Conservation (phyloP, 2,888 invertebrate genomes). For the Brachyptera putata region DNA sequence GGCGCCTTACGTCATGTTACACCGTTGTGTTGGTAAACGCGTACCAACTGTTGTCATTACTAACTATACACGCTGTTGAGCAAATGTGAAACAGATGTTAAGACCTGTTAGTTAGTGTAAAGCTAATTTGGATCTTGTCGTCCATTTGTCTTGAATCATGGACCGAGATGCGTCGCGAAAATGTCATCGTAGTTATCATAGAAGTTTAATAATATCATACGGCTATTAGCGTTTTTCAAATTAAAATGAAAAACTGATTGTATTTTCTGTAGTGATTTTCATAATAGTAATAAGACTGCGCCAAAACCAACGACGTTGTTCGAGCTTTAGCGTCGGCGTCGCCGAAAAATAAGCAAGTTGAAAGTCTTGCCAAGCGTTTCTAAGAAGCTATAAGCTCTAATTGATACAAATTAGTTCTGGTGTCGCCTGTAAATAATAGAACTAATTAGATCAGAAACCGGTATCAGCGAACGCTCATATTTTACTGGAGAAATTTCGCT, state of each 20-base stretch:
- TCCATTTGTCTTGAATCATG: too few relatives aligned
- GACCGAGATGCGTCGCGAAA: too few relatives aligned
- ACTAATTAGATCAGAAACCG: slow-evolving; percentile 42
- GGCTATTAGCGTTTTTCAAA: background rate
- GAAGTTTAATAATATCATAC: slow-evolving; percentile 1
- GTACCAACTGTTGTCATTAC: slow-evolving; percentile 9
- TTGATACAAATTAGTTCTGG: slow-evolving; percentile 45
- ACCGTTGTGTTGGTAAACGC: background rate
- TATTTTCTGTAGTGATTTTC: slow-evolving; percentile 9
- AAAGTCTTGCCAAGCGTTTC: slow-evolving; percentile 27
- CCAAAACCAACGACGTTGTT: slow-evolving; percentile 4
- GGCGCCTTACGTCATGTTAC: background rate
- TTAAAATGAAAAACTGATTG: background rate
- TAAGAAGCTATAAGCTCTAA: slow-evolving; percentile 36
- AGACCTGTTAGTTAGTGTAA: too few relatives aligned
- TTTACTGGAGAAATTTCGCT: slow-evolving; percentile 28
- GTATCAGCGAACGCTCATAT: slow-evolving; percentile 27
- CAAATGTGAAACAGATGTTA: slow-evolving; percentile 3
- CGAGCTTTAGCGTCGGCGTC: background rate
- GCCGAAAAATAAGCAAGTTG: slow-evolving; percentile 16
- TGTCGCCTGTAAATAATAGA: slow-evolving; percentile 43
- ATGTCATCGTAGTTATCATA: background rate
- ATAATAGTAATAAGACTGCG: slow-evolving; percentile 8
- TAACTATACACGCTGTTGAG: background rate
- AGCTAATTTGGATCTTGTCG: too few relatives aligned